Conservation (phyloP, 2,113 vertebrate genomes). For the Gasterosteus nipponicus region DNA sequence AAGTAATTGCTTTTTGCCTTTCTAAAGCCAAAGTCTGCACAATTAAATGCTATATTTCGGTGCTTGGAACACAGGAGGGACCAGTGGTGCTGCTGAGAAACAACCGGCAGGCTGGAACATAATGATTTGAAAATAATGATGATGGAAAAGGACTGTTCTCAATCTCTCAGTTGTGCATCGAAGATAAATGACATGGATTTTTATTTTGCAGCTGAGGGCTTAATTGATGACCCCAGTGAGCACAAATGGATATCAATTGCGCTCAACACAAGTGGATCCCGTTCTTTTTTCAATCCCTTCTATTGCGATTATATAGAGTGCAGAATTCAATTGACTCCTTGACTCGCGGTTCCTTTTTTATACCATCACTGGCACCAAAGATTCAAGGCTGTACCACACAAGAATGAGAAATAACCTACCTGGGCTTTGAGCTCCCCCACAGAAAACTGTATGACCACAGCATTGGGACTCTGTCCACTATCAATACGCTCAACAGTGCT, state of each 20-base stretch:
- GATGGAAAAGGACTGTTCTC: not conserved
- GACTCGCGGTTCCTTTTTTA: not conserved
- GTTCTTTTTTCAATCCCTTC: not conserved
- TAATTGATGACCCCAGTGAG: not conserved
- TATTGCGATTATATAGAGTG: not conserved
- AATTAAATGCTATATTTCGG: not conserved
- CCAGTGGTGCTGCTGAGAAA: not conserved
- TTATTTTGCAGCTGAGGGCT: not conserved
- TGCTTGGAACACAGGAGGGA: not conserved
- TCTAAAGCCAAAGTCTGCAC: not conserved
- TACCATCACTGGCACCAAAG: slow-evolving; percentile 6
- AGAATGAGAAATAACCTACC: slow-evolving; percentile 77
- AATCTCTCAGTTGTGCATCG: not conserved
- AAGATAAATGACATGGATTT: not conserved
- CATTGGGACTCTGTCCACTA: slow-evolving; percentile 89
- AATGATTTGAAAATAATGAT: not conserved
- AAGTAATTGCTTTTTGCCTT: not conserved
- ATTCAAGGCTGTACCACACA: not conserved
- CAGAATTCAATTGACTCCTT: not conserved
- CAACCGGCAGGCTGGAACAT: not conserved
- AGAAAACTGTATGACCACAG: slow-evolving; percentile 95
- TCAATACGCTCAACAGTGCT: slow-evolving; percentile 98
- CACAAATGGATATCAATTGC: not conserved
- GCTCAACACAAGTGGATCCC: not conserved
- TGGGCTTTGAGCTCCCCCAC: slow-evolving; percentile 98